Evolutionary conservation across 2,797 vertebrate species (phyloP).

Genomic region (Pterois miles): DNA sequence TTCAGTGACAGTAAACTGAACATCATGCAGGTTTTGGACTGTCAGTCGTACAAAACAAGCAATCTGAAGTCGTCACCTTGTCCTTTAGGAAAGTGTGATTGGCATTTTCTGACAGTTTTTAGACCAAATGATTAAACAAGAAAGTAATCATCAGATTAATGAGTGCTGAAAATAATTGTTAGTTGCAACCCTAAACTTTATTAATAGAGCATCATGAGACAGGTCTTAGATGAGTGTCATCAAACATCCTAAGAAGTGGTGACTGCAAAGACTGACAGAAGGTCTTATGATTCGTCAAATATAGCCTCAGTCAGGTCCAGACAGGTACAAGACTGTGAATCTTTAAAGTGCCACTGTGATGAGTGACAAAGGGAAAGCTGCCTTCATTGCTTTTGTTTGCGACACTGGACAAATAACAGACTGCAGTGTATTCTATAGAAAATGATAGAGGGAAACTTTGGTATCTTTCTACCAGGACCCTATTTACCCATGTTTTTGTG

Average conservation of each 20-base stretch:
- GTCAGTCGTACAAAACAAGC: background rate
- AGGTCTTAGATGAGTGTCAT: background rate
- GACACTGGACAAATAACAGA: too few relatives aligned
- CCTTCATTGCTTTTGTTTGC: too few relatives aligned
- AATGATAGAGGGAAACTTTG: fast-evolving
- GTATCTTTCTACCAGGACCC: background rate
- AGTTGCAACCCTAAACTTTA: background rate
- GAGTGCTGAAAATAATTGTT: background rate
- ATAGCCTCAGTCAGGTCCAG: background rate
- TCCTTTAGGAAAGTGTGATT: background rate
- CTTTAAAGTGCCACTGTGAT: background rate
- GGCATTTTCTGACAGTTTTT: background rate
- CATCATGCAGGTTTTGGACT: background rate
- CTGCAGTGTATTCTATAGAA: too few relatives aligned
- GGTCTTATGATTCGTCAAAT: background rate
- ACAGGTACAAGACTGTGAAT: background rate
- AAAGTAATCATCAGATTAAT: background rate
- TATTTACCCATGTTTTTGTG: too few relatives aligned
- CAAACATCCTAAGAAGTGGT: background rate
- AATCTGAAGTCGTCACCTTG: background rate
- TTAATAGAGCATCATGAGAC: background rate
- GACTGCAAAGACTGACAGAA: background rate
- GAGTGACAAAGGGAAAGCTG: too few relatives aligned
- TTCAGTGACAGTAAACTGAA: background rate
- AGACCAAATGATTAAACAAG: background rate